Conservation (phyloP, 2,797 vertebrate species). For the Sebastes iracundus region DNA sequence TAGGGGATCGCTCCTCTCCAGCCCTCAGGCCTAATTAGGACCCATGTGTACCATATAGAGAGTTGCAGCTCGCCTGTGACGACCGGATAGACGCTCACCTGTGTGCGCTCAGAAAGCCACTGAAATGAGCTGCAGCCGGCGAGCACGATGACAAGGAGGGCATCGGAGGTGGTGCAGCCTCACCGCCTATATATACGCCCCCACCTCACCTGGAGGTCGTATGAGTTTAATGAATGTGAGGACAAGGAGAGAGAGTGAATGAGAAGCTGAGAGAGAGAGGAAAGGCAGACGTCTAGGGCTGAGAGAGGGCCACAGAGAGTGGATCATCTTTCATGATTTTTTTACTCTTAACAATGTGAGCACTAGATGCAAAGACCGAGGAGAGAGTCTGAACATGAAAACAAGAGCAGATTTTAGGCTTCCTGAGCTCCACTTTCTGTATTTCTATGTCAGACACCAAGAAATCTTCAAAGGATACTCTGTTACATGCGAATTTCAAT, state of each 20-base stretch:
- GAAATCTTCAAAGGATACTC: conserved; percentile 54
- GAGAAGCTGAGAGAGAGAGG: conserved; percentile 14
- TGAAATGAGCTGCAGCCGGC: conserved; percentile 62
- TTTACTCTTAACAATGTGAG: conserved; percentile 52
- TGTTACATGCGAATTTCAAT: conserved; percentile 47
- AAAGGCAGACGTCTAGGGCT: conserved; percentile 42
- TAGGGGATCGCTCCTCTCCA: conserved; percentile 69
- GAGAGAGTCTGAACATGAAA: conserved; percentile 27
- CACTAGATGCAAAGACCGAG: conserved; percentile 17
- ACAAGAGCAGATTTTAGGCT: conserved; percentile 26
- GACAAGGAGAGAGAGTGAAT: conserved; percentile 15
- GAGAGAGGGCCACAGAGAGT: conserved; percentile 28
- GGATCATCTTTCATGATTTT: conserved; percentile 42
- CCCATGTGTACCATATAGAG: conserved; percentile 72
- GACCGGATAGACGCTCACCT: conserved; percentile 67
- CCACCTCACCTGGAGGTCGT: conserved; percentile 53
- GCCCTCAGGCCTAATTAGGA: conserved; percentile 80
- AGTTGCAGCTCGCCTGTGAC: conserved; percentile 54
- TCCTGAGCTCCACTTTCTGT: conserved; percentile 45
- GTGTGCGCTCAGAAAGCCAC: conserved; percentile 46
- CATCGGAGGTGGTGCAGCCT: conserved; percentile 47
- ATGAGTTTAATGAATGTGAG: conserved; percentile 71
- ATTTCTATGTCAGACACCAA: conserved; percentile 42
- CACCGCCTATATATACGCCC: conserved; percentile 4
- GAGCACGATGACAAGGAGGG: conserved; percentile 67